A percentile compares a stretch with the other conserved stretches of the same genome.
These are phyloP conservation scores for Charanyca ferruginea DNA, from an alignment of 2,888 invertebrate genomes.

Conservation along the genomic window DNA sequence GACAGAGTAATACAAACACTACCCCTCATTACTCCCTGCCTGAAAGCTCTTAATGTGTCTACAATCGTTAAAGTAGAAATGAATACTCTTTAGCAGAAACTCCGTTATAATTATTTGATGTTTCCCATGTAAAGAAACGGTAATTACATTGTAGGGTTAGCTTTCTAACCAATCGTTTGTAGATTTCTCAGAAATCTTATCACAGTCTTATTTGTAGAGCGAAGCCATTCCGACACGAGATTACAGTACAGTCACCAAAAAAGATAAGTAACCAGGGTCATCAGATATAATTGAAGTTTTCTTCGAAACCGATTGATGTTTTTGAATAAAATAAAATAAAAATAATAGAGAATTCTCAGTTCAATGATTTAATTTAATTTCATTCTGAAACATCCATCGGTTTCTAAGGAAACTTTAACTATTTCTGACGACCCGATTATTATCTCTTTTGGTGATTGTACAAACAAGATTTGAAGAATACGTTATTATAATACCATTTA, in stretches of 20 bases:
- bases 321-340: too few species aligned
- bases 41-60: slow-evolving; percentile 2
- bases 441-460: too few species aligned
- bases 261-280: too few species aligned
- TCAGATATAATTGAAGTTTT: too few species aligned
- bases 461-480: slow-evolving; percentile 5
- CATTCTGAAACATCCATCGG: too few species aligned
- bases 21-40: neutral
- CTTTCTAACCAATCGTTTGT: slow-evolving; percentile 8
- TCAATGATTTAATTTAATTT: too few species aligned
- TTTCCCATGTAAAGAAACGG: slow-evolving; percentile 4
- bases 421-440: too few species aligned
- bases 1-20: slow-evolving; percentile 3
- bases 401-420: too few species aligned
- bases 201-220: slow-evolving; percentile 25
- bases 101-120: neutral
- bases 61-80: slow-evolving; percentile 5
- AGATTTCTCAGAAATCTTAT: slow-evolving; percentile 24
- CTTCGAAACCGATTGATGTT: too few species aligned
- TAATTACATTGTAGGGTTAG: slow-evolving; percentile 22
- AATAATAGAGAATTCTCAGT: too few species aligned
- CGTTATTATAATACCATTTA: slow-evolving; percentile 1
- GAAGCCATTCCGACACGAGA: slow-evolving; percentile 6
- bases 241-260: too few species aligned
- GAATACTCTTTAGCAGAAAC: slow-evolving; percentile 1